Evolutionary conservation across 2,113 vertebrate species (phyloP).

Genomic region (Cyanoramphus novaezelandiae): DNA sequence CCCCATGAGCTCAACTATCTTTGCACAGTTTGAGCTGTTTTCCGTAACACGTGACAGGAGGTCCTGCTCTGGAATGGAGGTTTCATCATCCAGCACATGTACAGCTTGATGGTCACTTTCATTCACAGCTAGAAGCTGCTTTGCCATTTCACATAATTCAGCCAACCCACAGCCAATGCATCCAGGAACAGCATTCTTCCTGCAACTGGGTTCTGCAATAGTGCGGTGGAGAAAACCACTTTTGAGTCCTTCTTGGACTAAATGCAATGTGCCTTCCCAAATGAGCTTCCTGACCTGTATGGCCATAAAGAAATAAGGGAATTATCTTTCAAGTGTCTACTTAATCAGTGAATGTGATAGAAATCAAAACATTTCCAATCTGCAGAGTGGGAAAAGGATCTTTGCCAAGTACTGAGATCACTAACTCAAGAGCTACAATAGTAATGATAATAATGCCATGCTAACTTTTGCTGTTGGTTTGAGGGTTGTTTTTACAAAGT

Average conservation of each 20-base stretch:
- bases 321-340: not conserved
- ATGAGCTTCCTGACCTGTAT: constrained; percentile 83
- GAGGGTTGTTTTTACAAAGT: not conserved
- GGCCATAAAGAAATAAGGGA: not conserved
- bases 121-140: constrained; percentile 74
- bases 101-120: constrained; percentile 43
- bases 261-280: constrained; percentile 78
- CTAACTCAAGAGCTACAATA: not conserved
- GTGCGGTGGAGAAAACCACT: constrained; percentile 75
- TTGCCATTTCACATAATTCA: constrained; percentile 91
- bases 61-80: constrained; percentile 73
- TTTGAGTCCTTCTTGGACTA: constrained; percentile 80
- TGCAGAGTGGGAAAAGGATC: not conserved
- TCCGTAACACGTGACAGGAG: constrained; percentile 81
- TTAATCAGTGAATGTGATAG: not conserved
- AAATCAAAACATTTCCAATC: not conserved
- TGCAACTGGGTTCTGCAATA: not conserved
- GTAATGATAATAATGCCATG: not conserved
- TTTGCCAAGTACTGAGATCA: not conserved
- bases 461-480: not conserved
- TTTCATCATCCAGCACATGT: constrained; percentile 52
- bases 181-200: constrained; percentile 4
- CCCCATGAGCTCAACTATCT: constrained; percentile 82
- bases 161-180: constrained; percentile 74
- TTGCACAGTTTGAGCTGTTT: constrained; percentile 72